These are phyloP conservation scores for Malurus elegans DNA, from an alignment of 2,113 vertebrate species.

Conservation along the genomic window DNA sequence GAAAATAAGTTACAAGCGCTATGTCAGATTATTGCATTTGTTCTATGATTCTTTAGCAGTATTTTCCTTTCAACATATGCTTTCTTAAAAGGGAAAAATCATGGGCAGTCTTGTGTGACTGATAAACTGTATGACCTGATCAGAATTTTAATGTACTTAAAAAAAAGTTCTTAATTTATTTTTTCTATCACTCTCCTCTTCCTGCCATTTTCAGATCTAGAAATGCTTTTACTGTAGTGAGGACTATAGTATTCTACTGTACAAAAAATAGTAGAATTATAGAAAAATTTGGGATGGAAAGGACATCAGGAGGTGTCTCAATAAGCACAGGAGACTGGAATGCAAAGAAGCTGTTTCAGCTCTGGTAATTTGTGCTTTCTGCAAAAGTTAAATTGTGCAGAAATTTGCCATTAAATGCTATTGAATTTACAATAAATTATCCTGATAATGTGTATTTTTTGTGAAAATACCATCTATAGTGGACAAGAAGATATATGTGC, in stretches of 20 bases:
- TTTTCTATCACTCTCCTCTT: neutral
- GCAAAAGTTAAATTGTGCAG: neutral
- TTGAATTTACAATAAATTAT: slow-evolving; percentile 53
- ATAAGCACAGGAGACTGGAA: neutral
- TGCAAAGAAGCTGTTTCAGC: slow-evolving; percentile 75
- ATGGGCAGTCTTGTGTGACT: slow-evolving; percentile 1
- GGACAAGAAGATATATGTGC: slow-evolving; percentile 73
- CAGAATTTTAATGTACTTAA: neutral
- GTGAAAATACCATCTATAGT: slow-evolving; percentile 45
- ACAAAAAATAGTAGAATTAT: neutral
- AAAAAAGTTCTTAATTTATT: neutral
- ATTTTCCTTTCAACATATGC: neutral
- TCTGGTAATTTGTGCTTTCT: slow-evolving; percentile 74
- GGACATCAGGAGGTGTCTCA: neutral
- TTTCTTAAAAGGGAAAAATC: slow-evolving; percentile 2
- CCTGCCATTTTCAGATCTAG: neutral
- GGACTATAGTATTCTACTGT: neutral
- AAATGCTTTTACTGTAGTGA: neutral
- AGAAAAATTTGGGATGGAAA: neutral
- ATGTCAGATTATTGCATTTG: neutral
- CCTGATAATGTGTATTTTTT: neutral
- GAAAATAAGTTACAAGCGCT: neutral
- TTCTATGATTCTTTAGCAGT: neutral
- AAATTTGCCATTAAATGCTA: slow-evolving; percentile 43
- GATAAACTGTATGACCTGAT: neutral